These are phyloP conservation scores for Schizotus pectinicornis DNA, from an alignment of 2,888 invertebrate species.

Conservation along the genomic window DNA sequence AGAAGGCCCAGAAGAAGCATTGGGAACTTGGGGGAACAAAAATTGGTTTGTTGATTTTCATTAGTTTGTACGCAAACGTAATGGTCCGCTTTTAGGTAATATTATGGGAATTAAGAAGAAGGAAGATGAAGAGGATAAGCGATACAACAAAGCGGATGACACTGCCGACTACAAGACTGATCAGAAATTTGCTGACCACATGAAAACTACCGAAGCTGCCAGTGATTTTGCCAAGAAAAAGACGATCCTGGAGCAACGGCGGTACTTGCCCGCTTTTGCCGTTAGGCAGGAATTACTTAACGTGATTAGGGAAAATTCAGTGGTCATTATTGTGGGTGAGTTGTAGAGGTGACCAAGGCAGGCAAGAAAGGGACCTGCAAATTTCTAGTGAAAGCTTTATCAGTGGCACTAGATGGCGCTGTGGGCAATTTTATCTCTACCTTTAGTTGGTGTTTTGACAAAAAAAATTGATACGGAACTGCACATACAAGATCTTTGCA, in stretches of 20 bases:
- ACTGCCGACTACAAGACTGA: slow-evolving; percentile 88
- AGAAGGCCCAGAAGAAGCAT: slow-evolving; percentile 96
- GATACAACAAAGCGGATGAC: slow-evolving; percentile 69
- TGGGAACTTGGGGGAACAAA: slow-evolving; percentile 98
- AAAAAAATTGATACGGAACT: too few species aligned
- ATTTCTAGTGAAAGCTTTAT: too few species aligned
- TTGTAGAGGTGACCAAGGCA: not conserved
- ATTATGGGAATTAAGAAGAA: slow-evolving; percentile 93
- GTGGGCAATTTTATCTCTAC: too few species aligned
- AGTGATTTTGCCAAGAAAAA: slow-evolving; percentile 88
- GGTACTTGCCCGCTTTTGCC: slow-evolving; percentile 94
- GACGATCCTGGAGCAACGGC: slow-evolving; percentile 83
- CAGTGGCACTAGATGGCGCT: too few species aligned
- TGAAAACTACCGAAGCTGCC: slow-evolving; percentile 77
- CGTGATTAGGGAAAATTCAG: slow-evolving; percentile 90
- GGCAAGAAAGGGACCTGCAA: too few species aligned
- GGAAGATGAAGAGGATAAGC: slow-evolving; percentile 77
- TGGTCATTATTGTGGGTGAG: slow-evolving; percentile 90
- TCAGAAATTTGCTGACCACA: slow-evolving; percentile 96
- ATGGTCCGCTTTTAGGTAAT: slow-evolving; percentile 64
- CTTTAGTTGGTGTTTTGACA: too few species aligned
- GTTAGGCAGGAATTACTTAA: slow-evolving; percentile 91
- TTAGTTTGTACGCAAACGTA: slow-evolving; percentile 24
- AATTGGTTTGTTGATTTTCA: slow-evolving; percentile 64
- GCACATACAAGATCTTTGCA: too few species aligned